Evolutionary conservation across 2,113 vertebrate genomes (phyloP).

Genomic region (Isurus oxyrinchus): DNA sequence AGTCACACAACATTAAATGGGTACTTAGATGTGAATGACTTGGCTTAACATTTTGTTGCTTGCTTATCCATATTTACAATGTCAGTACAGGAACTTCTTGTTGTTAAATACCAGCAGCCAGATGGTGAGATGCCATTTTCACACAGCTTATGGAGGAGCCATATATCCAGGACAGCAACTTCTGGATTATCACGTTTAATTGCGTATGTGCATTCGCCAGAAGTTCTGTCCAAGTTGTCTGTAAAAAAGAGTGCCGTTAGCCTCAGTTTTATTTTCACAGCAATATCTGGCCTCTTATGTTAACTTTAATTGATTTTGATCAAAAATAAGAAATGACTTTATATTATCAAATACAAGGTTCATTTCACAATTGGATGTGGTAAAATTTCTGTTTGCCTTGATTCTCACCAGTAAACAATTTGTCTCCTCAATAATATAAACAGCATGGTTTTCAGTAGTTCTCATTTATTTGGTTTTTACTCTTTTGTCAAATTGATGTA

Average conservation of each 20-base stretch:
- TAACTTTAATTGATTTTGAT: background rate
- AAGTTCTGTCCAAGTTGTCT: background rate
- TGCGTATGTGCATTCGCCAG: background rate
- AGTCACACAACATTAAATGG: background rate
- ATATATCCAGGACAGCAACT: background rate
- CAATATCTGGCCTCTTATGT: background rate
- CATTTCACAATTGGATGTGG: background rate
- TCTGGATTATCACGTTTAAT: background rate
- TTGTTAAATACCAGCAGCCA: background rate
- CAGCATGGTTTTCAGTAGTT: background rate
- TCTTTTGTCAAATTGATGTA: background rate
- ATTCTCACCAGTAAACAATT: background rate
- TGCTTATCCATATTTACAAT: background rate
- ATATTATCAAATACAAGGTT: background rate
- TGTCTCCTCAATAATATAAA: background rate
- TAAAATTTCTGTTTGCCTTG: background rate
- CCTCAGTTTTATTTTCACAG: background rate
- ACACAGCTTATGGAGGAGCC: background rate
- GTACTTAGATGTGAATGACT: background rate
- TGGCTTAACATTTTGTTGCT: background rate
- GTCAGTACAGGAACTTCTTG: background rate
- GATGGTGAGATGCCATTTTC: background rate
- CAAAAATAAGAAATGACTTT: background rate
- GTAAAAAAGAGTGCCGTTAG: background rate
- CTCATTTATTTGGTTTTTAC: background rate